Evolutionary conservation across 2,888 invertebrate species (phyloP), one percentile per base, ranked within the genome.

Genomic region (Hecatera dysodea): DNA sequence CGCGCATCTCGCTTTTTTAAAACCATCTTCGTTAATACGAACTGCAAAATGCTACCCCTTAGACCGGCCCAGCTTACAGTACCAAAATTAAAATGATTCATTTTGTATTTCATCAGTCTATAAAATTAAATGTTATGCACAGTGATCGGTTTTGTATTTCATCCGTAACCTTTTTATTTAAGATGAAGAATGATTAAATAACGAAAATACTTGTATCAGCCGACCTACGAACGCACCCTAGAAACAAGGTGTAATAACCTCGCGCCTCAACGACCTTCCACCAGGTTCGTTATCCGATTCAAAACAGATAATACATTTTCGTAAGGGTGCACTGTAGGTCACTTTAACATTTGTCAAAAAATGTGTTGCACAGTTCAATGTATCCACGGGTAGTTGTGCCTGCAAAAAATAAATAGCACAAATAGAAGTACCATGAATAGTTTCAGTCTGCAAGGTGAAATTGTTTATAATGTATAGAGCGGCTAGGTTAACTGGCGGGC

Each of bases 241-340:
- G 90, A 89, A 89, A 92, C 90, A 89, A 90, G 84, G 94, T 93
- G 86, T 92, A 89, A 91, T 93, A 89, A 94, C 93, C 93, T 88
- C 88, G 85, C 78, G 74, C 81, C 86, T 83, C 86, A 74, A 78
- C 90, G 93, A 92, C 93, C 92, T 93, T 91, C 87, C 81, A 87
- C 72, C 82, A 87, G 87, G 90, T 90, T 90, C 90, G 87, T 87
- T 90, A 90, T 89, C 89, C 90, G 90, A 91, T 90, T 87, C 87
- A 80, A 90, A 91, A 90, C 89, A 90, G 88, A 89, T 89, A 87
- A 88, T 87, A 86, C 77, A 80, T 87, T 75, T 75, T 82, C 72
- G 75, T 80, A 73, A 53, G 73, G 71, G 73, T 82, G 65, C 60
- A 82, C 69, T 77, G 69, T 83, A 88, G 87, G 87, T 88, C 85